These are phyloP conservation scores for Clarias fuscus DNA, from an alignment of 2,797 vertebrate genomes.

Conservation along the genomic window DNA sequence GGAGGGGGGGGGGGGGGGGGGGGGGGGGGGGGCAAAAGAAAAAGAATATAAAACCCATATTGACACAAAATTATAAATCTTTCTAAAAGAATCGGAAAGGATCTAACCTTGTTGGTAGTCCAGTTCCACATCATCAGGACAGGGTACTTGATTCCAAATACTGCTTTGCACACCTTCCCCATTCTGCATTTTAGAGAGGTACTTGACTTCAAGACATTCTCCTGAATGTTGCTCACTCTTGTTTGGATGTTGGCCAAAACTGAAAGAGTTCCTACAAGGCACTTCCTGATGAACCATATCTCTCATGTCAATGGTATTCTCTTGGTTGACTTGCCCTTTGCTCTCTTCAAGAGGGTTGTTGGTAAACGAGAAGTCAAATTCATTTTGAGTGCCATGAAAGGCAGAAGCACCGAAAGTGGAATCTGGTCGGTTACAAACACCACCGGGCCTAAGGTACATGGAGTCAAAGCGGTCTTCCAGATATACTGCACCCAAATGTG, in stretches of 20 bases:
- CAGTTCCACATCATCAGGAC: slow-evolving; percentile 62
- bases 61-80: not conserved
- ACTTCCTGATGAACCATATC: slow-evolving; percentile 62
- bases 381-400: slow-evolving; percentile 63
- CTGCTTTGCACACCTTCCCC: slow-evolving; percentile 65
- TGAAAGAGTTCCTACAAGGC: slow-evolving; percentile 59
- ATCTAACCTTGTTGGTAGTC: slow-evolving; percentile 70
- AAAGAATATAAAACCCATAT: not conserved
- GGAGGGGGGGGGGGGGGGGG: not conserved
- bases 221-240: slow-evolving; percentile 61
- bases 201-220: slow-evolving; percentile 74
- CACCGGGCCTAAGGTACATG: slow-evolving; percentile 63
- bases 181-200: slow-evolving; percentile 78
- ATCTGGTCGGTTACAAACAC: slow-evolving; percentile 59
- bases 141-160: slow-evolving; percentile 62
- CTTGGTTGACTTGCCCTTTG: slow-evolving; percentile 35
- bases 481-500: slow-evolving; percentile 45
- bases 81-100: not conserved
- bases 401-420: slow-evolving; percentile 42
- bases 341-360: slow-evolving; percentile 56
- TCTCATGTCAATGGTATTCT: slow-evolving; percentile 57
- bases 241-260: slow-evolving; percentile 52
- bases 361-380: slow-evolving; percentile 68
- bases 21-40: too few species aligned
- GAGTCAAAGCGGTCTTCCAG: slow-evolving; percentile 65